A percentile compares a stretch with the other conserved stretches of the same genome.
These are phyloP conservation scores for Urocyon cinereoargenteus DNA, from an alignment of 2,797 vertebrate species.

Conservation along the genomic window DNA sequence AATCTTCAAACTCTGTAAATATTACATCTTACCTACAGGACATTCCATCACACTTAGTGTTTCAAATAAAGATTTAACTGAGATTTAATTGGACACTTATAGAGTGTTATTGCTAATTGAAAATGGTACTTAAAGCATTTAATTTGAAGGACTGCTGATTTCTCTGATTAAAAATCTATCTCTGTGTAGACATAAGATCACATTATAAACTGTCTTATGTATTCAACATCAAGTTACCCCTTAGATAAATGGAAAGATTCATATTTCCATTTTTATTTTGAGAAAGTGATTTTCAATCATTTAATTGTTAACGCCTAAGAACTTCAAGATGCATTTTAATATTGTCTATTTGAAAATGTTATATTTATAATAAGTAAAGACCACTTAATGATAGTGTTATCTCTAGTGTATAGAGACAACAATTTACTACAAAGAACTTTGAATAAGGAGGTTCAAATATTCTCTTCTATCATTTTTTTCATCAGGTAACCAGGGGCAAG, in stretches of 20 bases:
- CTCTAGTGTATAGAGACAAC: background rate
- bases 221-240: conserved; percentile 5
- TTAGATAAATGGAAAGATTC: conserved; percentile 25
- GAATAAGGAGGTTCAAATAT: background rate
- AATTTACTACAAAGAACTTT: background rate
- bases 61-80: conserved; percentile 50
- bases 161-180: conserved; percentile 34
- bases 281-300: conserved; percentile 40
- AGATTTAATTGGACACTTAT: conserved; percentile 8
- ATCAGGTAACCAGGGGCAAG: background rate
- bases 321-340: background rate
- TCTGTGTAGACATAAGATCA: background rate
- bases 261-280: conserved; percentile 33
- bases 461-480: background rate
- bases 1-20: background rate
- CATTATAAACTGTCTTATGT: background rate
- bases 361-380: background rate
- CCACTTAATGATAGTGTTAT: background rate
- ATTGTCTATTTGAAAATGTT: background rate
- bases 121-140: conserved; percentile 51
- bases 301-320: background rate
- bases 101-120: conserved; percentile 25
- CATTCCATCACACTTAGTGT: background rate
- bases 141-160: conserved; percentile 25
- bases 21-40: background rate